Evolutionary conservation across 2,888 invertebrate species (phyloP).

Genomic region (Magallana nippona): DNA sequence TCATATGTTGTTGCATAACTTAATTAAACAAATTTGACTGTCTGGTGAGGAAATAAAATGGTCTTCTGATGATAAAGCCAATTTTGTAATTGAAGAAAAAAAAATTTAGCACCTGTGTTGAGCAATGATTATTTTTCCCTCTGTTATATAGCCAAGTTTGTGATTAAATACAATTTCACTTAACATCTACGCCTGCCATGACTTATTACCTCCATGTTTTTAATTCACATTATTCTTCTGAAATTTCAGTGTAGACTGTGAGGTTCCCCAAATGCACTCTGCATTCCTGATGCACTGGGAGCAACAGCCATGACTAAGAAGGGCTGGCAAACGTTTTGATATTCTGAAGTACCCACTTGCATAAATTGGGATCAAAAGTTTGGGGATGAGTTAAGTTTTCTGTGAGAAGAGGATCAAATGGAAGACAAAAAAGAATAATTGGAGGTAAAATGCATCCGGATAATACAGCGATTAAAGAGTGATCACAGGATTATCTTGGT

Average conservation of each 20-base stretch:
- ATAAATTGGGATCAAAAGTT: slow-evolving; percentile 21
- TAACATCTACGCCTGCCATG: neutral
- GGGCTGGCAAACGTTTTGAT: slow-evolving; percentile 1
- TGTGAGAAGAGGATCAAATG: slow-evolving; percentile 9
- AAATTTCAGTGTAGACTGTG: neutral
- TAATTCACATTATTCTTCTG: neutral
- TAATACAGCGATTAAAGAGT: slow-evolving; percentile 16
- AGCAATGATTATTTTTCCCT: no score
- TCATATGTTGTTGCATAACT: slow-evolving; percentile 2
- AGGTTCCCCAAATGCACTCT: slow-evolving; percentile 20
- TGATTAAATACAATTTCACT: neutral
- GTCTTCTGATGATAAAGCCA: no score
- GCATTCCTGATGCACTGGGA: slow-evolving; percentile 14
- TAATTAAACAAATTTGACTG: neutral
- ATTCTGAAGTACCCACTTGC: slow-evolving; percentile 26
- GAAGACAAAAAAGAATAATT: slow-evolving; percentile 23
- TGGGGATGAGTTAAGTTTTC: neutral
- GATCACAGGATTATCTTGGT: slow-evolving; percentile 1
- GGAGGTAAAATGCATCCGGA: slow-evolving; percentile 20
- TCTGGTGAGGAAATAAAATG: no score
- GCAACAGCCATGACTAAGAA: slow-evolving; percentile 32
- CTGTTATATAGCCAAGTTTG: no score
- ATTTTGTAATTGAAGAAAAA: no score
- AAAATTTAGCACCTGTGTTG: no score
- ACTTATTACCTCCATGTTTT: no score